phyloP scores from a whole-genome alignment of 2,797 vertebrate species.

The Taenioides sp. region DNA sequence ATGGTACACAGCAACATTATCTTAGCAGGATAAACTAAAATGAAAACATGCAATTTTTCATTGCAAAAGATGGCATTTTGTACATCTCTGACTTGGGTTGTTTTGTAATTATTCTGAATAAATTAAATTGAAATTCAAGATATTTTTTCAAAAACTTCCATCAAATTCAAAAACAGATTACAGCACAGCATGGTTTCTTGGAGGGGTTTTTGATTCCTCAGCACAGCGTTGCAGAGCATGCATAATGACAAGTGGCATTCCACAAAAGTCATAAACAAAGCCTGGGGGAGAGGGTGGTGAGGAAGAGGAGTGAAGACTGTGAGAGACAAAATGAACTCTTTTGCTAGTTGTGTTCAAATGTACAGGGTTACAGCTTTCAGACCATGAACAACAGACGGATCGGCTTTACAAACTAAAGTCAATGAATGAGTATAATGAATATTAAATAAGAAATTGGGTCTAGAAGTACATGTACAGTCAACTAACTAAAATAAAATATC shows the following conservation, averaged over 20 bases:
- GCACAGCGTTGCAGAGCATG: slow-evolving; percentile 20
- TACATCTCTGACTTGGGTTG: background rate
- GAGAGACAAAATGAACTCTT: slow-evolving; percentile 31
- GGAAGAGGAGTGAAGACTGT: slow-evolving; percentile 19
- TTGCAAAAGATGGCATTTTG: background rate
- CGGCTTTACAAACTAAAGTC: slow-evolving; percentile 29
- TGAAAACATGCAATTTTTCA: background rate
- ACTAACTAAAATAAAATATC: too few species aligned
- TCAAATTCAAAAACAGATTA: slow-evolving; percentile 2
- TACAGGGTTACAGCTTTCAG: slow-evolving; percentile 48
- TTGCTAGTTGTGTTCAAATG: slow-evolving; percentile 26
- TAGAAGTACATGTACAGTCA: background rate
- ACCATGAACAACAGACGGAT: slow-evolving; percentile 31
- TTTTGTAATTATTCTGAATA: slow-evolving; percentile 9
- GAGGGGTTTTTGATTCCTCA: slow-evolving; percentile 21
- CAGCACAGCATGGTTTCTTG: background rate
- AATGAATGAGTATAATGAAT: slow-evolving; percentile 35
- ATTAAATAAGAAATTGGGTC: background rate
- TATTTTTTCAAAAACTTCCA: background rate
- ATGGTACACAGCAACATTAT: background rate
- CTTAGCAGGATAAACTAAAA: background rate
- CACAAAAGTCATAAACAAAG: slow-evolving; percentile 60
- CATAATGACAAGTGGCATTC: slow-evolving; percentile 64
- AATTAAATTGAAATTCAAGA: background rate
- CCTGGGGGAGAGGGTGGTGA: slow-evolving; percentile 28